Percentiles rank a stretch among this genome's conserved stretches.
phyloP scores from a whole-genome alignment of 2,888 invertebrate genomes.

The Synanthedon vespiformis region DNA sequence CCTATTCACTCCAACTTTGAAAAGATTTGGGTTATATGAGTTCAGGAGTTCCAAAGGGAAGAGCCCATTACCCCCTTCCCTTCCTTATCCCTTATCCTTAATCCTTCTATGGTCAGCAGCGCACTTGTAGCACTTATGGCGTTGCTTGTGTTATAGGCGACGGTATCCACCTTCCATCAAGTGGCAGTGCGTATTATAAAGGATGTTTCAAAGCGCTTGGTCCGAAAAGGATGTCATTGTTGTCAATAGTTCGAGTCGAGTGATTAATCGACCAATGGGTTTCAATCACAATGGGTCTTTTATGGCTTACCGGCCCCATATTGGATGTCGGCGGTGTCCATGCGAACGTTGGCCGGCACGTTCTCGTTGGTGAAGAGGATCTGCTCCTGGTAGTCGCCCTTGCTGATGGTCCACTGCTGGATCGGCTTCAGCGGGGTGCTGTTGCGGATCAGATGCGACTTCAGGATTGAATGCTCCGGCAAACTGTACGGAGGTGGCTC shows the following conservation, averaged over 20 bases:
- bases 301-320: slow-evolving; percentile 51
- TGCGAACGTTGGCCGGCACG: slow-evolving; percentile 32
- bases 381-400: slow-evolving; percentile 57
- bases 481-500: slow-evolving; percentile 45
- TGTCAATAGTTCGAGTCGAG: neutral
- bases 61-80: no score
- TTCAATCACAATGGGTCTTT: neutral
- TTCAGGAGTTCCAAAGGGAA: no score
- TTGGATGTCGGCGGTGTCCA: slow-evolving; percentile 43
- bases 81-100: no score
- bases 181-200: no score
- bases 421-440: slow-evolving; percentile 27
- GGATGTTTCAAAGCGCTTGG: no score
- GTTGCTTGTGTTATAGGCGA: no score
- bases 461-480: slow-evolving; percentile 56
- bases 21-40: no score
- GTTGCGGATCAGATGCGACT: slow-evolving; percentile 49
- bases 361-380: slow-evolving; percentile 64
- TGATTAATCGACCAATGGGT: neutral
- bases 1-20: no score
- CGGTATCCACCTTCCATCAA: no score
- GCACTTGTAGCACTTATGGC: no score
- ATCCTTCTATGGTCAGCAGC: no score
- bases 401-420: slow-evolving; percentile 64
- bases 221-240: no score